Evolutionary conservation across 2,888 invertebrate species (phyloP).

Genomic region (Lasioglossum morio): DNA sequence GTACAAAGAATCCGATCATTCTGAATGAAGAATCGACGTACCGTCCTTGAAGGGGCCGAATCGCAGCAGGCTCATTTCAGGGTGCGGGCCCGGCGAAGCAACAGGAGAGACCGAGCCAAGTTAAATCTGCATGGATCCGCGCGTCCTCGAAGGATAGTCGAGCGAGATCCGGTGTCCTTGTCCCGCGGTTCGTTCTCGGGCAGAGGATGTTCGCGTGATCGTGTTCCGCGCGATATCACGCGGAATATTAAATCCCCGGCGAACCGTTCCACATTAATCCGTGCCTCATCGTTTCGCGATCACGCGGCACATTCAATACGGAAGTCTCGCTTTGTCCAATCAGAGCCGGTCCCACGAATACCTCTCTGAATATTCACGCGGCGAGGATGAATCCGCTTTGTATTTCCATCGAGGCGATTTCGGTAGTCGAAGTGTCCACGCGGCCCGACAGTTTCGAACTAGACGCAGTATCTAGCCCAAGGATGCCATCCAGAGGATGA

Average conservation of each 20-base stretch:
- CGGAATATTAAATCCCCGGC: constrained; percentile 16
- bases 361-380: constrained; percentile 49
- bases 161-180: constrained; percentile 1
- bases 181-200: background rate
- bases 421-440: constrained; percentile 16
- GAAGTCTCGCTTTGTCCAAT: constrained; percentile 48
- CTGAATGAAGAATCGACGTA: constrained; percentile 49
- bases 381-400: background rate
- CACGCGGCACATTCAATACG: constrained; percentile 5
- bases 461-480: background rate
- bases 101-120: background rate
- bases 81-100: background rate
- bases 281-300: constrained; percentile 22
- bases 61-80: constrained; percentile 72
- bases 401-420: constrained; percentile 27
- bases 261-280: background rate
- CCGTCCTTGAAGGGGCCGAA: constrained; percentile 73
- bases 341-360: constrained; percentile 15
- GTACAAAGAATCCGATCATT: too few relatives aligned
- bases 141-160: constrained; percentile 2
- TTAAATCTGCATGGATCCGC: constrained; percentile 37
- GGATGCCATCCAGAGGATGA: constrained; percentile 26
- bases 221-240: constrained; percentile 20
- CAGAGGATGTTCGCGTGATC: constrained; percentile 2
- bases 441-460: constrained; percentile 13